These are phyloP conservation scores for Drosophila meridiana DNA, from an alignment of 2,888 invertebrate genomes.

Conservation along the genomic window DNA sequence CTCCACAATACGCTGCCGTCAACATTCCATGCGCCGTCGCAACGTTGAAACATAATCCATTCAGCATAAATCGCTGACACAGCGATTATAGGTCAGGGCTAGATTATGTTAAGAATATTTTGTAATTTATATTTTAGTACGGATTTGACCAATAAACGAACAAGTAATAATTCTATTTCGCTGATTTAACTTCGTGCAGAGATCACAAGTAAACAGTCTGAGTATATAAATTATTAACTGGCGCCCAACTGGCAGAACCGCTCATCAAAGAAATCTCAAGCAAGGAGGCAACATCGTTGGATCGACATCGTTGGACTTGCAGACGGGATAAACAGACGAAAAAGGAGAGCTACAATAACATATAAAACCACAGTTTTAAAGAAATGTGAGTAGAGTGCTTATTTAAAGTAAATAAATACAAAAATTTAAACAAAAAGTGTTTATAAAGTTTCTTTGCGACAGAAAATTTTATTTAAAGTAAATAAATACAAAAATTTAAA, in stretches of 20 bases:
- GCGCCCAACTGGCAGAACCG: not conserved
- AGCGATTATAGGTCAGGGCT: too few relatives aligned
- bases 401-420: not conserved
- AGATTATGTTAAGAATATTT: too few relatives aligned
- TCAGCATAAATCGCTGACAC: too few relatives aligned
- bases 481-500: not conserved
- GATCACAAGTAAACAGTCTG: too few relatives aligned
- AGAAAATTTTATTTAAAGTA: not conserved
- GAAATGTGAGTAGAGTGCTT: constrained; percentile 1
- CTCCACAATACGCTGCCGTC: not conserved
- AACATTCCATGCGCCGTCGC: too few relatives aligned
- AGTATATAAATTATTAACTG: not conserved
- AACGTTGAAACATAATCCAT: too few relatives aligned
- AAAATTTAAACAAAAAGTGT: not conserved
- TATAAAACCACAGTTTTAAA: constrained; percentile 1
- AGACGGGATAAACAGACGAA: not conserved
- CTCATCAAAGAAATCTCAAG: not conserved
- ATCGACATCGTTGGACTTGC: constrained; percentile 1
- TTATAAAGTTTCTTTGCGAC: too few relatives aligned
- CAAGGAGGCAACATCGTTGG: constrained; percentile 1
- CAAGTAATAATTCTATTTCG: too few relatives aligned
- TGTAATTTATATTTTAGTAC: too few relatives aligned
- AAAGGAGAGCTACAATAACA: not conserved
- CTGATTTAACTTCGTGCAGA: too few relatives aligned
- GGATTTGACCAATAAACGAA: too few relatives aligned